Conservation (phyloP, 2,888 invertebrate species). For the Ectemnius cavifrons region DNA sequence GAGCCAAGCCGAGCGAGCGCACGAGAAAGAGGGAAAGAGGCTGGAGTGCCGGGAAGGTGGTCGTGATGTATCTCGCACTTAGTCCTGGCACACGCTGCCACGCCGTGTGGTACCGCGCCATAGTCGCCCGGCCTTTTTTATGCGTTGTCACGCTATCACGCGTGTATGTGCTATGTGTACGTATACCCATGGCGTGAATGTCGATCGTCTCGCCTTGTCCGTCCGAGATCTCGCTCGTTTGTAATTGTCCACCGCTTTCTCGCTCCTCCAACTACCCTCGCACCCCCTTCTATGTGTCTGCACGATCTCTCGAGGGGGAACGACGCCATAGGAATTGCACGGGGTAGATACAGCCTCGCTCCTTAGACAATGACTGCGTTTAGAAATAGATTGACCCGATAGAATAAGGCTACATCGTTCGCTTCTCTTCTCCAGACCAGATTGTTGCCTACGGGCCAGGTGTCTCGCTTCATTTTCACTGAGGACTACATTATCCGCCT, state of each 20-base stretch:
- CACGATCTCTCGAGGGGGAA: slow-evolving; percentile 6
- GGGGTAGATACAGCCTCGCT: slow-evolving; percentile 13
- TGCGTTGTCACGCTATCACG: slow-evolving; percentile 60
- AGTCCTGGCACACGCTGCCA: slow-evolving; percentile 66
- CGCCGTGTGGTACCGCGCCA: slow-evolving; percentile 45
- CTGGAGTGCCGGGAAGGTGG: slow-evolving; percentile 55
- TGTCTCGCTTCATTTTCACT: slow-evolving; percentile 9
- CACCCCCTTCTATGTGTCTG: slow-evolving; percentile 13
- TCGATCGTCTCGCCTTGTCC: slow-evolving; percentile 58
- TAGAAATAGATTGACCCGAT: slow-evolving; percentile 49
- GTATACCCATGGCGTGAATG: slow-evolving; percentile 59
- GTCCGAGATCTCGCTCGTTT: slow-evolving; percentile 60
- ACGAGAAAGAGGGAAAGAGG: slow-evolving; percentile 40
- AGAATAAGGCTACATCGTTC: slow-evolving; percentile 21
- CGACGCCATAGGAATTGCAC: slow-evolving; percentile 37
- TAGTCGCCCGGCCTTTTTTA: slow-evolving; percentile 51
- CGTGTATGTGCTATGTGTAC: slow-evolving; percentile 11
- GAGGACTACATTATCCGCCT: slow-evolving; percentile 4
- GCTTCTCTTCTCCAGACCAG: neutral
- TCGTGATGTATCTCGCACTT: slow-evolving; percentile 77
- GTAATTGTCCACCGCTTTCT: slow-evolving; percentile 59
- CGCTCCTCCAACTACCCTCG: too few species aligned
- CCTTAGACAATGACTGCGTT: slow-evolving; percentile 27
- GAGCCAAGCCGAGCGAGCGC: slow-evolving; percentile 28
- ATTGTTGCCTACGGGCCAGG: neutral